Evolutionary conservation across 2,888 invertebrate species (phyloP).

Genomic region (Phyto melanocephala): DNA sequence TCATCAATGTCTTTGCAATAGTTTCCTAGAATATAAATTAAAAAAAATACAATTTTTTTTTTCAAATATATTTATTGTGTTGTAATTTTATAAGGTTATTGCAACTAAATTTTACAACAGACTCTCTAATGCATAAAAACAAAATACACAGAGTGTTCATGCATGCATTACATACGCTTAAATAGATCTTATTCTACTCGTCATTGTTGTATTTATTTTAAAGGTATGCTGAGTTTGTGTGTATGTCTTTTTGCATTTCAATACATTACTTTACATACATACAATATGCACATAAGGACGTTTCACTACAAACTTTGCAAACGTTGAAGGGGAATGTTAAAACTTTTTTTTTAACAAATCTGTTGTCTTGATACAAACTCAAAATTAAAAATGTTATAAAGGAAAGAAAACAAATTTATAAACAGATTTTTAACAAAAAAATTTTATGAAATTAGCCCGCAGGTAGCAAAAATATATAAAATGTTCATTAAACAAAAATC

Average conservation of each 20-base stretch:
- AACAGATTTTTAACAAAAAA: too few relatives aligned
- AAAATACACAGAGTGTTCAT: conserved; percentile 7
- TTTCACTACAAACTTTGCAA: not conserved
- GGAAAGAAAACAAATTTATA: too few relatives aligned
- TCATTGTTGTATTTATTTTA: conserved; percentile 29
- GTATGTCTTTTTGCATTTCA: not conserved
- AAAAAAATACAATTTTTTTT: not conserved
- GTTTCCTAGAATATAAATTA: conserved; percentile 49
- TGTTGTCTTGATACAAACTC: too few relatives aligned
- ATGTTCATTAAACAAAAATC: too few relatives aligned
- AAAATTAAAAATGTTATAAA: too few relatives aligned
- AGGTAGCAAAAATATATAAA: too few relatives aligned
- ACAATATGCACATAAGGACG: too few relatives aligned
- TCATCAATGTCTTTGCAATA: conserved; percentile 51
- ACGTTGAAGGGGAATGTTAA: too few relatives aligned
- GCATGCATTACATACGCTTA: conserved; percentile 49
- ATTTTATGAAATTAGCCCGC: too few relatives aligned
- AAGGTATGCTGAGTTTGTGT: not conserved
- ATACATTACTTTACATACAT: conserved; percentile 27
- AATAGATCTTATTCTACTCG: conserved; percentile 4
- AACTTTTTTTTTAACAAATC: too few relatives aligned
- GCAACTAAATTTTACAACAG: conserved; percentile 29
- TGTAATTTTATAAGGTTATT: conserved; percentile 48
- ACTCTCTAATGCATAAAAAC: conserved; percentile 18
- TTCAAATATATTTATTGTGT: conserved; percentile 31